These are phyloP conservation scores for Sarcophaga carnaria DNA, from an alignment of 2,888 invertebrate genomes.

Conservation along the genomic window DNA sequence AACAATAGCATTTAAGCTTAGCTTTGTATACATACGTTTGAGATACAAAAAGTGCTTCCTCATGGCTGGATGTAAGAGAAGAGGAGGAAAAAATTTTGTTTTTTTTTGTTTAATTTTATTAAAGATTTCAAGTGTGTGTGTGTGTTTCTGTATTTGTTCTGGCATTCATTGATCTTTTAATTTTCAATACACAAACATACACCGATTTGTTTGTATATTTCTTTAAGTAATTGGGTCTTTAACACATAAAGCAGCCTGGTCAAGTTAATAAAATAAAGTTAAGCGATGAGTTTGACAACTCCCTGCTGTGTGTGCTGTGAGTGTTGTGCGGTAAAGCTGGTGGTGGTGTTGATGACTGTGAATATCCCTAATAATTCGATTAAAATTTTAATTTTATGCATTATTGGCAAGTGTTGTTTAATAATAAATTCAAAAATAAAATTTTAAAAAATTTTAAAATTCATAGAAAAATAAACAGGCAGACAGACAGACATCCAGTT, in stretches of 20 bases:
- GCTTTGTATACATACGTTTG: background rate
- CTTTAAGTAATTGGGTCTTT: conserved; percentile 58
- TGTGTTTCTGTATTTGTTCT: conserved; percentile 39
- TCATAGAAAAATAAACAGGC: too few relatives aligned
- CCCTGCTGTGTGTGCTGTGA: conserved; percentile 59
- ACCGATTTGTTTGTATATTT: background rate
- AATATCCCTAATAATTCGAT: conserved; percentile 15
- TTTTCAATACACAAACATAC: conserved; percentile 31
- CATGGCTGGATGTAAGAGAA: conserved; percentile 26
- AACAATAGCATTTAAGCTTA: background rate
- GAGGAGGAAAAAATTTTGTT: background rate
- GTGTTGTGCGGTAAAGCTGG: background rate
- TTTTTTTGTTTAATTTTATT: conserved; percentile 19
- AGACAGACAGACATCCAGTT: background rate
- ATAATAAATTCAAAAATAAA: background rate
- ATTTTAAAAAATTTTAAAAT: too few relatives aligned
- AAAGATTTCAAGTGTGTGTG: conserved; percentile 18
- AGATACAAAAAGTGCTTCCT: conserved; percentile 52
- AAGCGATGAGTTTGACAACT: conserved; percentile 58
- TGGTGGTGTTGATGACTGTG: conserved; percentile 21
- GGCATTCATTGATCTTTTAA: conserved; percentile 63
- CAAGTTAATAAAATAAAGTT: background rate
- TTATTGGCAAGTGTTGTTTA: background rate
- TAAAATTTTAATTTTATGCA: background rate
- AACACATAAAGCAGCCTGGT: conserved; percentile 18